A percentile compares a stretch with the other conserved stretches of the same genome.
phyloP scores from a whole-genome alignment of 2,797 vertebrate genomes.

The Pangasius mekongensis region DNA sequence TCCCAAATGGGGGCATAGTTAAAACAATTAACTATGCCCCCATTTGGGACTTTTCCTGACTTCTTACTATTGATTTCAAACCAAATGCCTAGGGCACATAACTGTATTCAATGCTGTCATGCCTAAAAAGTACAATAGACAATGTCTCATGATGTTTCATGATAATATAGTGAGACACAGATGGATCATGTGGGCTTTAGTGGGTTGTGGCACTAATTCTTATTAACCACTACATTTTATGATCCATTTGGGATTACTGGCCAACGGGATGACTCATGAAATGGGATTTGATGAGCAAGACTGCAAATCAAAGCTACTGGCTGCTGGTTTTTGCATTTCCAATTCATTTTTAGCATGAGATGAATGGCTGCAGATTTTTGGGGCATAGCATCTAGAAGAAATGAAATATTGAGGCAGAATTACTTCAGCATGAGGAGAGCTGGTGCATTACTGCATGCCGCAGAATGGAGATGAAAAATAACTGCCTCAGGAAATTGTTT shows the following conservation, averaged over 20 bases:
- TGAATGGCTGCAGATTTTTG: conserved; percentile 31
- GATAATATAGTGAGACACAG: neutral
- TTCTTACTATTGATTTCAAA: conserved; percentile 4
- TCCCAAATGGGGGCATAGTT: no score
- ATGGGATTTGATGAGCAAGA: neutral
- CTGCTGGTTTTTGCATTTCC: neutral
- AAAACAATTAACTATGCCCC: neutral
- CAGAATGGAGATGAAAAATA: conserved; percentile 10
- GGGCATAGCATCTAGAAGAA: conserved; percentile 37
- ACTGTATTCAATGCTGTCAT: neutral
- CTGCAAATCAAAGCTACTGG: neutral
- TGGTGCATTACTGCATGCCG: conserved; percentile 15
- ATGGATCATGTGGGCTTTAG: neutral
- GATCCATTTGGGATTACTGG: conserved; percentile 17
- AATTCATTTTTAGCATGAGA: neutral
- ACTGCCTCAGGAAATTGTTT: conserved; percentile 2
- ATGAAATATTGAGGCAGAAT: conserved; percentile 59
- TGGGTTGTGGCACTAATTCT: neutral
- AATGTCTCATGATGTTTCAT: neutral
- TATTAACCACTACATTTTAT: conserved; percentile 12
- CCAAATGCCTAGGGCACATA: neutral
- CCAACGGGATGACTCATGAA: conserved; percentile 13
- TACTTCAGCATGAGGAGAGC: conserved; percentile 33
- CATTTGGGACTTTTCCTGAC: neutral
- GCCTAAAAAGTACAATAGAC: neutral